Evolutionary conservation across 2,797 vertebrate species (phyloP), one percentile per base, ranked within the genome.

Genomic region (Centroberyx gerrardi): DNA sequence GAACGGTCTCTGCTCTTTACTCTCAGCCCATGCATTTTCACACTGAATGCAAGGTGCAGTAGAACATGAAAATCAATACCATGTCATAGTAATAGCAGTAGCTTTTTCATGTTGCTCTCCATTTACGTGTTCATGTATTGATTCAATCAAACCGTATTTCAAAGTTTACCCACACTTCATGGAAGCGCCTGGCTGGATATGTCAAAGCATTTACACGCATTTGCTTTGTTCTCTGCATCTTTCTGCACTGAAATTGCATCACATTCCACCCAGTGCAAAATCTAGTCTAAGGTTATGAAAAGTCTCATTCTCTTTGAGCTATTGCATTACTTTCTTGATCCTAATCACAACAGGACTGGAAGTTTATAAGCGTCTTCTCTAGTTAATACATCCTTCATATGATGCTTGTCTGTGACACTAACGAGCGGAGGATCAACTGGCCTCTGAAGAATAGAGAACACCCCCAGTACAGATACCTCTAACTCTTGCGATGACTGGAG

Each of bases 381-480:
- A 40, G 9, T 40, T 10, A 8, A 10, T 36, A 36, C 33, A 40
- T 40, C 38, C 38, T 40, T 8, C 38, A 40, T 2, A 40, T 40
- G 38, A 8, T 40, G 9, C 38, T 40, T 40, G 38, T 40, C 7
- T 40, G 7, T 40, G 38, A 40, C 38, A 40, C 38, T 40, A 40
- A 40, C 8, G 10, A 13, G 27, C 28, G 18, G 15, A 44, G 14
- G 13, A 9, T 54, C 44, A 59, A 9, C 38, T 71, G n/a, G 22
- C n/a, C 18, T 14, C 42, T 56, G 3, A 12, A 8, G 8, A 15
- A 60, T 12, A 29, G n/a, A 17, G 27, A 17, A 40, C 14, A 40
- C 62, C 56, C 65, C 14, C 46, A 22, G 53, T 54, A 56, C 18
- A 29, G 48, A 33, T 48, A 12, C 7, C 58, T 12, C 22, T 66